A percentile compares a stretch with the other conserved stretches of the same genome.
Evolutionary conservation across 1,140 invertebrate species (phyloP).

Genomic region (Bombus turneri): DNA sequence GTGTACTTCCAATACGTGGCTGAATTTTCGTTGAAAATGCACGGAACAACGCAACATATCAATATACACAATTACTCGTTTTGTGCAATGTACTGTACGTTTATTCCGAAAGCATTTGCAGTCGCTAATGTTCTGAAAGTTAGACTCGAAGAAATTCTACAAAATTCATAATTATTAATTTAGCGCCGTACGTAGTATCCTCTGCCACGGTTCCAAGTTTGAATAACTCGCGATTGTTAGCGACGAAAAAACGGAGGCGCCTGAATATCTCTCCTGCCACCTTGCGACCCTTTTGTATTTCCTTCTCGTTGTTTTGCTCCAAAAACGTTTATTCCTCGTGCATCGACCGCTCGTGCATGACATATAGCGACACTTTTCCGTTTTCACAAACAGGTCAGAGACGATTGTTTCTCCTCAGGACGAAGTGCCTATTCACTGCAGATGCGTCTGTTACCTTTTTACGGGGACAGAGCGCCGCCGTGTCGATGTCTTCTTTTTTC

Average conservation of each 20-base stretch:
- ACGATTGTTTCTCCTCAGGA: constrained; percentile 57
- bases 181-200: background rate
- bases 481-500: constrained; percentile 5
- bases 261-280: background rate
- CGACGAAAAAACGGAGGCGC: background rate
- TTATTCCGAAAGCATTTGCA: background rate
- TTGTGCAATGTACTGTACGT: background rate
- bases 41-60: no score
- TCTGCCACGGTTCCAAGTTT: background rate
- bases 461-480: constrained; percentile 22
- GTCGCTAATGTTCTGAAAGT: background rate
- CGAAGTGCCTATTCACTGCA: constrained; percentile 72
- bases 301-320: background rate
- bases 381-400: constrained; percentile 36
- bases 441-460: constrained; percentile 59
- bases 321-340: constrained; percentile 7
- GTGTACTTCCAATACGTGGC: no score
- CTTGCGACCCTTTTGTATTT: background rate
- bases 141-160: background rate
- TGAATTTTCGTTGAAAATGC: no score
- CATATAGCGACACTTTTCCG: constrained; percentile 35
- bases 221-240: background rate
- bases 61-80: no score
- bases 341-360: constrained; percentile 27
- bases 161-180: background rate